These are phyloP conservation scores for Branchinecta lindahli DNA, from an alignment of 1,140 invertebrate genomes.

Conservation along the genomic window DNA sequence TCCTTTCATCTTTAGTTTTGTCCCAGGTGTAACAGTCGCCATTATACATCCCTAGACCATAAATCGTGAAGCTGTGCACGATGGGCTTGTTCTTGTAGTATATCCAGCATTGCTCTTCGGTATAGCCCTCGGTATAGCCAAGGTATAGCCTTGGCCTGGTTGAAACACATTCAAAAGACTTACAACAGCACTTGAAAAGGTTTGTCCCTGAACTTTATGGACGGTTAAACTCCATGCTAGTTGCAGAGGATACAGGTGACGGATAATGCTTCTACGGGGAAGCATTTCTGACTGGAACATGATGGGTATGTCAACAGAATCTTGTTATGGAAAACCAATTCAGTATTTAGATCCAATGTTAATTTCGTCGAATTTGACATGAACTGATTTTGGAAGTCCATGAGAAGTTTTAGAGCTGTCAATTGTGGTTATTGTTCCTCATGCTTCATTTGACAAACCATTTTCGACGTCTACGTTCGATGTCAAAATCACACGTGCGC, in stretches of 20 bases:
- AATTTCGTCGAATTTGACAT: not conserved
- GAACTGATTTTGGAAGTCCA: not conserved
- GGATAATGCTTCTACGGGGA: not conserved
- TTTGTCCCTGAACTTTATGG: not conserved
- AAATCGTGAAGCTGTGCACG: no score
- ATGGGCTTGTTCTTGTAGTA: no score
- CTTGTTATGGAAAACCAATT: not conserved
- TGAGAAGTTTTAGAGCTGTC: not conserved
- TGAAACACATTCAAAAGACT: not conserved
- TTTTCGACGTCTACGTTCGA: not conserved
- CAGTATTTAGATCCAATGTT: not conserved
- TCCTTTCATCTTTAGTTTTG: no score
- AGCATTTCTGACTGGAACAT: not conserved
- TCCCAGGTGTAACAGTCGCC: no score
- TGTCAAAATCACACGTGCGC: slow-evolving; percentile 5
- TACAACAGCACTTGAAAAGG: not conserved
- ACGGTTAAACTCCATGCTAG: slow-evolving; percentile 10
- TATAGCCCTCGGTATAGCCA: no score
- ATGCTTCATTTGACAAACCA: not conserved
- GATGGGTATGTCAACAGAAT: not conserved
- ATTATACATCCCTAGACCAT: no score
- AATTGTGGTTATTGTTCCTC: not conserved
- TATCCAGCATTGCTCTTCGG: no score
- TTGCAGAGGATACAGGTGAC: not conserved
- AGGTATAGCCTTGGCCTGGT: not conserved